A percentile compares a stretch with the other conserved stretches of the same genome.
Conservation (phyloP, 2,888 invertebrate genomes). For the Tenthredo notha region DNA sequence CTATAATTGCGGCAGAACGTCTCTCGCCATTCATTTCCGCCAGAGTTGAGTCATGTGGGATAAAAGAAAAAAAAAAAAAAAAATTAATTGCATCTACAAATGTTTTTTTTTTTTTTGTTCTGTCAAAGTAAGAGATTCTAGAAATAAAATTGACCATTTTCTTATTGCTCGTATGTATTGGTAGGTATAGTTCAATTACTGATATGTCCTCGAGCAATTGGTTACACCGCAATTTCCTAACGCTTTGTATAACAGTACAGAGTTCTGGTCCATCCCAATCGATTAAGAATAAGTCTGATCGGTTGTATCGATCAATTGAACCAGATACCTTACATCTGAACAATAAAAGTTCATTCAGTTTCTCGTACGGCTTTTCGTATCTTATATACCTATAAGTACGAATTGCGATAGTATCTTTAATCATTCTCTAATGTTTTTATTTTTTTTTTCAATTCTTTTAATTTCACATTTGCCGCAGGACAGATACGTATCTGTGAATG, state of each 20-base stretch:
- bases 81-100: neutral
- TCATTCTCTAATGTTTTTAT: neutral
- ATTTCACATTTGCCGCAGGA: neutral
- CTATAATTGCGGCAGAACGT: neutral
- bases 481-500: neutral
- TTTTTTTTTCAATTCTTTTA: too few species aligned
- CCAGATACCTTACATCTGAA: neutral
- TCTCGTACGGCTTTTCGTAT: neutral
- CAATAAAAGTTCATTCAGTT: constrained; percentile 5
- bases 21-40: neutral
- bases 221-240: neutral
- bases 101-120: neutral
- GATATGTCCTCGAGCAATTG: neutral
- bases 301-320: neutral
- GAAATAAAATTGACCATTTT: neutral
- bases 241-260: neutral
- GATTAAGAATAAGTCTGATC: constrained; percentile 10
- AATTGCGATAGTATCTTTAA: constrained; percentile 11
- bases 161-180: neutral
- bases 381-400: neutral
- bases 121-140: neutral
- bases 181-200: neutral
- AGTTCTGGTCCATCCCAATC: constrained; percentile 31
- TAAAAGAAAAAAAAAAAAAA: neutral
- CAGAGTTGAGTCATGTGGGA: neutral